Conservation (phyloP, 2,113 vertebrate genomes). For the Siphamia tubifer region DNA sequence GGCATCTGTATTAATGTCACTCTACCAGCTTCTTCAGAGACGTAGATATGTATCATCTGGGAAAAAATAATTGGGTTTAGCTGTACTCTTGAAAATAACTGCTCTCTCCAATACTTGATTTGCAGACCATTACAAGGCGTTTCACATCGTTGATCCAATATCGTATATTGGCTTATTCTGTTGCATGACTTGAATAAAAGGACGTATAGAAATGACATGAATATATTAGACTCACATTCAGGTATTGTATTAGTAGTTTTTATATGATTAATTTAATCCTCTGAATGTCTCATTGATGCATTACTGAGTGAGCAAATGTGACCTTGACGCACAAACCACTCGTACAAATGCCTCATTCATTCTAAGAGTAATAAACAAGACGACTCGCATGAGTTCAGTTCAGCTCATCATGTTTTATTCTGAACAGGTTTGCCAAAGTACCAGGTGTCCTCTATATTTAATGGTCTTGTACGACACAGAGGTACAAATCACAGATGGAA, state of each 20-base stretch:
- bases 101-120: background rate
- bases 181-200: background rate
- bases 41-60: slow-evolving; percentile 6
- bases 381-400: too few relatives aligned
- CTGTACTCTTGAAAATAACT: background rate
- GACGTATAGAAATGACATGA: background rate
- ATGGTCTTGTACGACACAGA: too few relatives aligned
- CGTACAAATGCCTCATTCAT: too few relatives aligned
- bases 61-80: slow-evolving; percentile 15
- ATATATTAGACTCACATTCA: background rate
- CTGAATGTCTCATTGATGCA: too few relatives aligned
- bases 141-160: background rate
- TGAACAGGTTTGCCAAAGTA: too few relatives aligned
- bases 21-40: background rate
- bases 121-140: background rate
- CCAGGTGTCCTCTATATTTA: too few relatives aligned
- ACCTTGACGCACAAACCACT: too few relatives aligned
- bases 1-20: background rate
- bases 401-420: too few relatives aligned
- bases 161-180: background rate
- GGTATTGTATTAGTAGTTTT: background rate
- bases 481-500: too few relatives aligned
- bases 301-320: too few relatives aligned
- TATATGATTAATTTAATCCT: too few relatives aligned
- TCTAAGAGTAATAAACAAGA: too few relatives aligned